Evolutionary conservation across 2,888 invertebrate species (phyloP), one percentile per base, ranked within the genome.

Genomic region (Phrixothrix hirtus): DNA sequence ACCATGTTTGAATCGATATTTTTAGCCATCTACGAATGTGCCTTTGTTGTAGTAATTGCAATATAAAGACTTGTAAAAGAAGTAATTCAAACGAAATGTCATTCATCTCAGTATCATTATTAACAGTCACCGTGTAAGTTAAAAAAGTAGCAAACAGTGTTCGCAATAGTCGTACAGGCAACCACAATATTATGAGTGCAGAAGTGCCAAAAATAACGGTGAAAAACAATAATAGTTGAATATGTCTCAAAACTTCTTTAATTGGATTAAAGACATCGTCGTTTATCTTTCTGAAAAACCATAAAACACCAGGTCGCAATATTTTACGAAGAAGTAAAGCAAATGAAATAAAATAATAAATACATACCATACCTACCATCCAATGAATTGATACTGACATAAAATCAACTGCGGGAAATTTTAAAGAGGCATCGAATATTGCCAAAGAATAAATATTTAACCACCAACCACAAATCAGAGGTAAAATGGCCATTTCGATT

Each of bases 181-280:
- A 77, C 93, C 96, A 98, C 30, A 99, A 80, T 89, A 98, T 95
- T 31, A 99, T 82, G 26, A 99, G 79, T 1, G 99, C 95, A 0
- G 93, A 94, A 1, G 93, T 94, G 12, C 97, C 98, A 77, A 99
- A 98, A 64, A 95, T 90, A 69, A 97, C 91, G 10, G 95, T 91
- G 0, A 97, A 97, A 0, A 94, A 91, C 11, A 97, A 83, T 36
- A 98, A 83, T 25, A 98, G 84, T 7, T 95, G 83, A 11, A 94
- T 85, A 72, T 99, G 98, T 30, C 90, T 84, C 68, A 94, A 79
- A 27, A 98, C 98, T 85, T 92, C 95, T 79, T 95, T 96, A 55
- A 99, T 96, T 4, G 99, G 99, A 78, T 97, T 98, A 70, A 99
- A 99, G 69, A 99, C 98, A 0, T 99, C 98, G 78, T 99, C 98